Evolutionary conservation across 2,113 vertebrate genomes (phyloP).

Genomic region (Jacana jacana): DNA sequence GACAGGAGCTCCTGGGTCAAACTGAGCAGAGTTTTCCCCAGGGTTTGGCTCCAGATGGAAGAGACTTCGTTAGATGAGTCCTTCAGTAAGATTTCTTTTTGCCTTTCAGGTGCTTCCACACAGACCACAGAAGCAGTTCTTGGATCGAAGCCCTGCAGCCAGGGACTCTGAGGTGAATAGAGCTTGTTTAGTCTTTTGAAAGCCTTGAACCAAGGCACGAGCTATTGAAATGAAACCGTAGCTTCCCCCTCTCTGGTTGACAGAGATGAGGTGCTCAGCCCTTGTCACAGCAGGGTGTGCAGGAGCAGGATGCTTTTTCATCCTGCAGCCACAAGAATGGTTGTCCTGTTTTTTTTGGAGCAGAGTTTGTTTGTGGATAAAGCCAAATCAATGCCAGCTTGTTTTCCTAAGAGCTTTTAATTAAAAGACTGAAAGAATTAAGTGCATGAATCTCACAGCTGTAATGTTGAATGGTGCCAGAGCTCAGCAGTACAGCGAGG

Average conservation of each 20-base stretch:
- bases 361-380: not conserved
- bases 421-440: not conserved
- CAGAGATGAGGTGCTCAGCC: not conserved
- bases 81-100: not conserved
- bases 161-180: not conserved
- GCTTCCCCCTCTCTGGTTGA: not conserved
- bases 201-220: not conserved
- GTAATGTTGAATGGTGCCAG: too few relatives aligned
- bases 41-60: not conserved
- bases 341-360: not conserved
- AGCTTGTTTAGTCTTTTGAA: not conserved
- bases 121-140: not conserved
- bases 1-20: not conserved
- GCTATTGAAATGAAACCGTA: not conserved
- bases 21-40: not conserved
- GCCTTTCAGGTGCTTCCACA: not conserved
- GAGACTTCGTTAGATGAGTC: not conserved
- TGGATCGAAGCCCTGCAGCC: not conserved
- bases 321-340: not conserved
- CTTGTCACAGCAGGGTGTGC: not conserved
- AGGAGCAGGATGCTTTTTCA: not conserved
- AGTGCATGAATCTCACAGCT: not conserved
- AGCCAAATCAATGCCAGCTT: not conserved
- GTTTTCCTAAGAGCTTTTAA: not conserved
- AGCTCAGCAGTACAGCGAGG: not conserved